A percentile compares a stretch with the other conserved stretches of the same genome.
Conservation (phyloP, 2,113 vertebrate species). For the Cettia cetti region DNA sequence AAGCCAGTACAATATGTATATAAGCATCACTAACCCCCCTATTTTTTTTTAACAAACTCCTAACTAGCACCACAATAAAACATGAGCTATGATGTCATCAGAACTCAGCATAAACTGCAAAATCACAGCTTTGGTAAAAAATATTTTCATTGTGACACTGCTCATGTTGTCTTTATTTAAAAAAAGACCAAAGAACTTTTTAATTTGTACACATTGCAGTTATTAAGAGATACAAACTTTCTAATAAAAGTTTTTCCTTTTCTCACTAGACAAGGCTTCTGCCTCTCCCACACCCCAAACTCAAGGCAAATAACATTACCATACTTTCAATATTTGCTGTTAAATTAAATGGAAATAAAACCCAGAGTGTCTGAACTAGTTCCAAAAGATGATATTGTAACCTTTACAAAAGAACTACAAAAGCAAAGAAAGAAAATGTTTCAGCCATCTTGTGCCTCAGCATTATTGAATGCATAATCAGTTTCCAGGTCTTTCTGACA, state of each 20-base stretch:
- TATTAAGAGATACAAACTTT: not conserved
- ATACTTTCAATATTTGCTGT: conserved; percentile 19
- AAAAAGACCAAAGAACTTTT: not conserved
- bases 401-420: conserved; percentile 27
- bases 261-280: not conserved
- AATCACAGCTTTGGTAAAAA: not conserved
- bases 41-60: not conserved
- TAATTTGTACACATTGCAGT: not conserved
- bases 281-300: not conserved
- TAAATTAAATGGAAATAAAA: conserved; percentile 6
- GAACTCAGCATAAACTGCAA: not conserved
- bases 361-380: not conserved
- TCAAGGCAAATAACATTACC: not conserved
- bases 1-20: not conserved
- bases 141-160: not conserved
- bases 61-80: not conserved
- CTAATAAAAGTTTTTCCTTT: not conserved
- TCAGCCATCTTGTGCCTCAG: not conserved
- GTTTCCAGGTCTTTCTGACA: not conserved
- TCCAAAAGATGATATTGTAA: conserved; percentile 9
- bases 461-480: conserved; percentile 32
- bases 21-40: fast-evolving
- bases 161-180: not conserved
- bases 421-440: conserved; percentile 23
- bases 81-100: not conserved